Evolutionary conservation across 2,113 vertebrate genomes (phyloP), one percentile per base, ranked within the genome.

Genomic region (Myodes glareolus): DNA sequence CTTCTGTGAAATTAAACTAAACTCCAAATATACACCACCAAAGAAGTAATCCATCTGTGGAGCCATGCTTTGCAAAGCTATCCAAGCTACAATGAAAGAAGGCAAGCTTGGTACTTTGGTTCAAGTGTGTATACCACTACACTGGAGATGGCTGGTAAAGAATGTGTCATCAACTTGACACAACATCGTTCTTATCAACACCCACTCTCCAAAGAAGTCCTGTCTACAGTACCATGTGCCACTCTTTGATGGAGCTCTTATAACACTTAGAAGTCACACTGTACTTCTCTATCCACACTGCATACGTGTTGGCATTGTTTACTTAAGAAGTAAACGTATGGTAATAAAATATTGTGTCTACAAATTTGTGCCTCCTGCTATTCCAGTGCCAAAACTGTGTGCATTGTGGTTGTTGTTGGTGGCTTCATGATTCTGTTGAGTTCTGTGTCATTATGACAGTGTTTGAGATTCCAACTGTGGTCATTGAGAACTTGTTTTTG

Each of bases 1-100:
- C 63, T 91, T 96, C 13, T 36, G 50, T 7, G 61, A 70, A 93
- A 88, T 17, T 6, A 92, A 92, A 88, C 10, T 75, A 90, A 93
- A 36, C 17, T 9, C 42, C 17, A 95, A 80, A 68, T 70, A 75
- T 55, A 50, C 47, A 58, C 31, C 3, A 65, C 21, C 36, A 78
- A 76, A 77, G 45, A 52, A 73, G 52, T 87, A 90, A 63, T 76
- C n/a, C 70, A 55, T 47, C 72, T 67, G 50, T 72, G 16, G 17
- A 88, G 7, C 17, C 86, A 19, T 76, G 31, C 73, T 88, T 91
- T 96, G 21, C 9, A 67, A 90, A 96, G 31, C 21, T n/a, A 19
- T 75, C 50, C 31, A 11, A 39, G 61, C 3, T 91, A 42, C 12
- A 33, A 7, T 11, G 76, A 31, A n/a, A 88, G 47, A 58, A 27